Evolutionary conservation across 1,140 invertebrate genomes (phyloP), one percentile per base, ranked within the genome.

Genomic region (Pseudomyrmex sp.): DNA sequence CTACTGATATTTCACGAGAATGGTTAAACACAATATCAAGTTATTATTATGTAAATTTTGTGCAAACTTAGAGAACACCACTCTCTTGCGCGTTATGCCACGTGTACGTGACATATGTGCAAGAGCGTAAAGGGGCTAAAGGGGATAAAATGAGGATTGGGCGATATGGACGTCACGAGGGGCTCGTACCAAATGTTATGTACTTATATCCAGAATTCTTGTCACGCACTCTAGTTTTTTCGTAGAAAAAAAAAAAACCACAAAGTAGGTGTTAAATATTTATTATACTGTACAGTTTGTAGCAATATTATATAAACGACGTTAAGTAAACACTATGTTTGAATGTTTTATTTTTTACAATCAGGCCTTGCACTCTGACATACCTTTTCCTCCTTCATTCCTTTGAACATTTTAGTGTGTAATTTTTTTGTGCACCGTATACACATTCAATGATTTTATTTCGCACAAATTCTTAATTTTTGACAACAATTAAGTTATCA

Each of bases 301-400:
- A 66, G 75, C 61, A 83, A 86, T 35, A 7, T 35, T 86, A 83
- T 77, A 86, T 87, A 84, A 68, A 85, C 52, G 61, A 85, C 54
- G 58, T 87, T 88, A 69, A 13, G 61, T 77, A 87, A 86, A 87
- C 18, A 83, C 46, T 68, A 79, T 26, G 79, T 52, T 84, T 62
- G 10, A 87, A 79, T 84, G 74, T 79, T 88, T 88, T 84, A 84
- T 87, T 88, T 35, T 84, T 80, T 58, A 52, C 74, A 18, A 62
- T 73, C 56, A 76, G 68, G 72, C n/a, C 74, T 59, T 66, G 50
- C 13, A 70, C 82, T 84, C 66, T 77, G 26, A 56, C 18, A 87
- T 54, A 63, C 0, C 63, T 20, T 56, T n/a, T 10, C 73, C 13
- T 69, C 23, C 50, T 13, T 26, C 23, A 72, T 69, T 44, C 48